Evolutionary conservation across 1,140 invertebrate genomes (phyloP).

Genomic region (Danaus melanippus): DNA sequence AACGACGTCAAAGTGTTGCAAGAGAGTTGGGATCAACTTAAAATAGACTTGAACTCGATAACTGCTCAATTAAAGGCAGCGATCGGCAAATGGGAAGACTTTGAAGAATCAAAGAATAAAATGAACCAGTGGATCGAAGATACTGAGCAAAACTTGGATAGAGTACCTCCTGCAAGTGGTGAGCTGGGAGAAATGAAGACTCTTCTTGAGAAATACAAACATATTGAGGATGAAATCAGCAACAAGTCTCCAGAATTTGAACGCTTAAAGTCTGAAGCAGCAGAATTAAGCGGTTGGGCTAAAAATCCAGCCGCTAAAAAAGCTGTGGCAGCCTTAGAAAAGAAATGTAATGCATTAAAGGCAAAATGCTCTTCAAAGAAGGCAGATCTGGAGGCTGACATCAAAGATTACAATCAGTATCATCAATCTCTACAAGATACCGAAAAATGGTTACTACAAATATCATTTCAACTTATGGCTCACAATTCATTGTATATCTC

Average conservation of each 20-base stretch:
- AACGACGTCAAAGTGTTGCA: constrained; percentile 82
- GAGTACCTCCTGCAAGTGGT: constrained; percentile 79
- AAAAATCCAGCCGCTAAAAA: constrained; percentile 76
- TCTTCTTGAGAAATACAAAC: constrained; percentile 86
- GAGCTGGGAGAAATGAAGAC: constrained; percentile 94
- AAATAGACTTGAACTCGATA: constrained; percentile 84
- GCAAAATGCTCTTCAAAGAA: constrained; percentile 75
- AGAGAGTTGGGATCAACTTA: constrained; percentile 87
- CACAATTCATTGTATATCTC: constrained; percentile 95
- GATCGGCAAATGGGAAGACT: constrained; percentile 86
- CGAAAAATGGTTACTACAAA: constrained; percentile 95
- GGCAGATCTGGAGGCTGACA: constrained; percentile 81
- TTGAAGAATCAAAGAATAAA: constrained; percentile 78
- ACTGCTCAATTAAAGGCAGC: constrained; percentile 84
- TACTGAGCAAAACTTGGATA: constrained; percentile 76
- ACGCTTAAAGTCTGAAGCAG: constrained; percentile 79
- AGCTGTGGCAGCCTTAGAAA: constrained; percentile 76
- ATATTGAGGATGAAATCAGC: constrained; percentile 82
- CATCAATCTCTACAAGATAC: constrained; percentile 92
- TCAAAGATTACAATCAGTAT: constrained; percentile 89
- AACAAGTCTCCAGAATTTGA: constrained; percentile 82
- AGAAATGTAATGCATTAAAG: constrained; percentile 77
- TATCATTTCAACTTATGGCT: constrained; percentile 96
- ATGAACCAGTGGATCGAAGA: constrained; percentile 81
- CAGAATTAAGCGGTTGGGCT: constrained; percentile 80